phyloP scores from a whole-genome alignment of 2,888 invertebrate species.

The Clusia tigrina region DNA sequence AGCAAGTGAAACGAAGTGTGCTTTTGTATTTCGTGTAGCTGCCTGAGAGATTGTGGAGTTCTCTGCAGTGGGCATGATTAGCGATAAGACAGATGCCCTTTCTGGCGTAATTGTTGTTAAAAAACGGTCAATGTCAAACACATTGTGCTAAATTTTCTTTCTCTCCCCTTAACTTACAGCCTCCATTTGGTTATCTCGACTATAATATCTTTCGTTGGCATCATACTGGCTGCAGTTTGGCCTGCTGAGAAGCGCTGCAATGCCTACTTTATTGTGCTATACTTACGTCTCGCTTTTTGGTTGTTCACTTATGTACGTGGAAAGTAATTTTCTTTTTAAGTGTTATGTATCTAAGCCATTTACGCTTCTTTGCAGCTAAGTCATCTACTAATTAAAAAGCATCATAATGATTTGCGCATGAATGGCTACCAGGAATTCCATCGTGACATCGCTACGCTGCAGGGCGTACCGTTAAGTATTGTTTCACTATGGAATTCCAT shows the following conservation, averaged over 20 bases:
- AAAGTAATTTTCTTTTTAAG: too few relatives aligned
- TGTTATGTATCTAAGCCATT: too few relatives aligned
- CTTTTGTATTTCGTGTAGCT: neutral
- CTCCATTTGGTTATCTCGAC: conserved; percentile 59
- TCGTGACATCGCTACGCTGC: conserved; percentile 69
- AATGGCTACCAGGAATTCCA: conserved; percentile 76
- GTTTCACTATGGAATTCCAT: conserved; percentile 71
- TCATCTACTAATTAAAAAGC: too few relatives aligned
- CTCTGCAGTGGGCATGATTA: neutral
- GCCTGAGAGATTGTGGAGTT: neutral
- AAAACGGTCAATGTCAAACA: neutral
- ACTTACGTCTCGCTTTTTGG: conserved; percentile 69
- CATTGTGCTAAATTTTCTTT: neutral
- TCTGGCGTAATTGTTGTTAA: conserved; percentile 24
- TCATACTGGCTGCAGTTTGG: conserved; percentile 51
- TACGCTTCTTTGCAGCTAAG: too few relatives aligned
- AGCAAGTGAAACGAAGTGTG: neutral
- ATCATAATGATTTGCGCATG: conserved; percentile 70
- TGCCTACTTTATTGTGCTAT: conserved; percentile 70
- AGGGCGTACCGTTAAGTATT: conserved; percentile 70
- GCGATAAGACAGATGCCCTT: neutral
- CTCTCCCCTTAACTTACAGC: conserved; percentile 39
- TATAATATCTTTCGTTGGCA: conserved; percentile 58
- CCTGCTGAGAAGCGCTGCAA: conserved; percentile 65
- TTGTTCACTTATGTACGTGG: conserved; percentile 67